A percentile compares a stretch with the other conserved stretches of the same genome.
Evolutionary conservation across 2,888 invertebrate species (phyloP).

Genomic region (Volucella inflata): DNA sequence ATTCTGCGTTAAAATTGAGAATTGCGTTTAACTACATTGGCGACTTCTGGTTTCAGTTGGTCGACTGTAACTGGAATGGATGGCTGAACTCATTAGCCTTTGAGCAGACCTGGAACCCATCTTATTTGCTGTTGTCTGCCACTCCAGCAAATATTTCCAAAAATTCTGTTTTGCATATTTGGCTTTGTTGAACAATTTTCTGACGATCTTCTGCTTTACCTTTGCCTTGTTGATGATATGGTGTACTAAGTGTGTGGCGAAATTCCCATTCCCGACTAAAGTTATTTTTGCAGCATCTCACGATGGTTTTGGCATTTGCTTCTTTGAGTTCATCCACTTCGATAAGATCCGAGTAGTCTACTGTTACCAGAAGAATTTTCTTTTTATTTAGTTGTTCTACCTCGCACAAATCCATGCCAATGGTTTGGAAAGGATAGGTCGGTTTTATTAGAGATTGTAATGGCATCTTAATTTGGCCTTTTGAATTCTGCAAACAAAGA

Average conservation of each 20-base stretch:
- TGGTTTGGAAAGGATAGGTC: slow-evolving; percentile 44
- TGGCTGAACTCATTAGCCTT: slow-evolving; percentile 27
- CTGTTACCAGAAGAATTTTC: slow-evolving; percentile 45
- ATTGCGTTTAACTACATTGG: slow-evolving; percentile 12
- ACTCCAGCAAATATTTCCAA: slow-evolving; percentile 34
- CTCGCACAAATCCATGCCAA: slow-evolving; percentile 55
- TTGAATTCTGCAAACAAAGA: slow-evolving; percentile 29
- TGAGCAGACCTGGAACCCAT: slow-evolving; percentile 10
- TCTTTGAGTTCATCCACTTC: slow-evolving; percentile 63
- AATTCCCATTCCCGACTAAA: no score
- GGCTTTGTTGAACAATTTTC: slow-evolving; percentile 42
- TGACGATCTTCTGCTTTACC: no score
- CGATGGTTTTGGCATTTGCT: no score
- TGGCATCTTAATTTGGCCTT: slow-evolving; percentile 30
- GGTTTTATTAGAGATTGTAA: slow-evolving; percentile 35
- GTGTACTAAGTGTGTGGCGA: no score
- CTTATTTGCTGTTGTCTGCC: slow-evolving; percentile 33
- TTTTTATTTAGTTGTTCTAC: slow-evolving; percentile 33
- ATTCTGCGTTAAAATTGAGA: no score
- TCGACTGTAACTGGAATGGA: slow-evolving; percentile 23
- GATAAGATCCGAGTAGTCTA: slow-evolving; percentile 60
- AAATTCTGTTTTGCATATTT: slow-evolving; percentile 27
- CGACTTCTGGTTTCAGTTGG: slow-evolving; percentile 14
- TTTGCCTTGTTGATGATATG: no score
- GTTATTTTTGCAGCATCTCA: no score